phyloP scores from a whole-genome alignment of 2,797 vertebrate genomes.

The Siniperca obscura region DNA sequence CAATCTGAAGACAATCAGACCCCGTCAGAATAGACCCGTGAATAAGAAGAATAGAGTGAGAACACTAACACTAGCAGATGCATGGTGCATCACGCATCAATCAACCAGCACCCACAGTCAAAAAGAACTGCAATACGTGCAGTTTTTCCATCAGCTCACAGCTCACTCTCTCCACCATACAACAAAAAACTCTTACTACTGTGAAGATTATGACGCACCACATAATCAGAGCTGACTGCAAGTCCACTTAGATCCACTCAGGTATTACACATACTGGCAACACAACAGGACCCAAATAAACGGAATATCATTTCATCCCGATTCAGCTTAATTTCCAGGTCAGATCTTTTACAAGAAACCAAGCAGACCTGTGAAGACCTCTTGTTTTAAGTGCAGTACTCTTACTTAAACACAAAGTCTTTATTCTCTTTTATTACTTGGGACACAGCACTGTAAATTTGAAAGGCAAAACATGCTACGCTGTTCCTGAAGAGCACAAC shows the following conservation, averaged over 20 bases:
- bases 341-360: not conserved
- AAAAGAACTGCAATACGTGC: not conserved
- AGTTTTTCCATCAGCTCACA: not conserved
- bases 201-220: not conserved
- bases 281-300: not conserved
- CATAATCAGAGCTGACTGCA: not conserved
- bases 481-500: not conserved
- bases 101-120: not conserved
- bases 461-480: not conserved
- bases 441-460: constrained; percentile 27
- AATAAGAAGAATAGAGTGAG: not conserved
- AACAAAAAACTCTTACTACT: not conserved
- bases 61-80: not conserved
- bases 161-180: not conserved
- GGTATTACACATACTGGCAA: not conserved
- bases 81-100: not conserved
- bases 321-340: not conserved
- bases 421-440: not conserved
- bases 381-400: not conserved
- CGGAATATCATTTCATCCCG: not conserved
- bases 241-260: not conserved
- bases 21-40: not conserved
- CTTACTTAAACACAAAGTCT: not conserved
- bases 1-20: not conserved
- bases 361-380: constrained; percentile 18